A percentile compares a stretch with the other conserved stretches of the same genome.
Conservation (phyloP, 2,797 vertebrate species). For the Merluccius polli region DNA sequence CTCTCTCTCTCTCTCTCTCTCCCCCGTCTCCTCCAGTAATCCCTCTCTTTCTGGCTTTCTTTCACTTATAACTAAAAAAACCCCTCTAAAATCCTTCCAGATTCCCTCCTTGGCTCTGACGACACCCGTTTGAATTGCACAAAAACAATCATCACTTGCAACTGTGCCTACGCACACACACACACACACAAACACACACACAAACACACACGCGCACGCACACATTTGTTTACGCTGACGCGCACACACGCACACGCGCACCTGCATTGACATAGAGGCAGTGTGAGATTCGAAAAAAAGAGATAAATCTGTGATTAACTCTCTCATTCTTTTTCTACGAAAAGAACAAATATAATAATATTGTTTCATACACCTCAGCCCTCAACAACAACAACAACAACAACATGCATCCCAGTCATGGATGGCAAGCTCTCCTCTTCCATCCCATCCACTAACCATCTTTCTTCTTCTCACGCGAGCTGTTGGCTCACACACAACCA, state of each 20-base stretch:
- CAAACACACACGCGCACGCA: slow-evolving; percentile 23
- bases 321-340: slow-evolving; percentile 48
- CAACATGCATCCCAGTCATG: slow-evolving; percentile 36
- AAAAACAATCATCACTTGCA: slow-evolving; percentile 10
- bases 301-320: slow-evolving; percentile 60
- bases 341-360: slow-evolving; percentile 25
- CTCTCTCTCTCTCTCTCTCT: slow-evolving; percentile 38
- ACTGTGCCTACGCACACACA: slow-evolving; percentile 19
- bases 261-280: slow-evolving; percentile 7
- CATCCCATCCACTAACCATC: slow-evolving; percentile 30
- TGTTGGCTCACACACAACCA: slow-evolving; percentile 29
- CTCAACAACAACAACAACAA: slow-evolving; percentile 1
- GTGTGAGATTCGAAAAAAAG: slow-evolving; percentile 50
- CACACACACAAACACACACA: slow-evolving; percentile 25
- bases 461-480: slow-evolving; percentile 16
- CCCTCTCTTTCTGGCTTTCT: slow-evolving; percentile 48
- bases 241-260: slow-evolving; percentile 13
- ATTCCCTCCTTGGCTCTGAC: slow-evolving; percentile 72
- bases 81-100: slow-evolving; percentile 72
- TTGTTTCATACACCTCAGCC: slow-evolving; percentile 17
- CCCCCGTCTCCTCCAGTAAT: slow-evolving; percentile 35
- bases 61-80: slow-evolving; percentile 69
- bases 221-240: slow-evolving; percentile 10
- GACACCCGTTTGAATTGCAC: slow-evolving; percentile 66
- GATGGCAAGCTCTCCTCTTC: slow-evolving; percentile 27